Percentiles rank a stretch among this genome's conserved stretches.
Conservation (phyloP, 2,113 vertebrate genomes). For the Leptobrachium ailaonicum region DNA sequence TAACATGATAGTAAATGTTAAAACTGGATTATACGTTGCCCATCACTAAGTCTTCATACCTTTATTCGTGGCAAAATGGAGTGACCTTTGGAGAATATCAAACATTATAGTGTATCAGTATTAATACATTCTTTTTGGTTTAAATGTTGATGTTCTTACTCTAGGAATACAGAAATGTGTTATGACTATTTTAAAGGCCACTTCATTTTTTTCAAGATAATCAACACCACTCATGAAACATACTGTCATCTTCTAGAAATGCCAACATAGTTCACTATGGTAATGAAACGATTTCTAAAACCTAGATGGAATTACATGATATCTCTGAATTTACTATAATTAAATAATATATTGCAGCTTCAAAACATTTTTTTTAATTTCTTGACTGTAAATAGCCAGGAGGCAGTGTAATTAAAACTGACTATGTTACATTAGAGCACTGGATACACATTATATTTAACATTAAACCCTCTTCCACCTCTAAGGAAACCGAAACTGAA, state of each 20-base stretch:
- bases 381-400: too few species aligned
- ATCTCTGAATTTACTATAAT: neutral
- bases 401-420: too few species aligned
- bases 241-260: constrained; percentile 21
- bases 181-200: constrained; percentile 25
- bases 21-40: neutral
- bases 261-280: constrained; percentile 24
- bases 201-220: constrained; percentile 13
- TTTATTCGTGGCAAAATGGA: neutral
- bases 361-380: too few species aligned
- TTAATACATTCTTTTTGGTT: neutral
- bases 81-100: neutral
- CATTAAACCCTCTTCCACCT: too few species aligned
- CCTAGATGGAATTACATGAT: neutral
- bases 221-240: constrained; percentile 7
- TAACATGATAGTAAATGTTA: neutral
- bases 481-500: too few species aligned
- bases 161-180: constrained; percentile 10
- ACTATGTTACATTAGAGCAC: too few species aligned
- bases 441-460: too few species aligned
- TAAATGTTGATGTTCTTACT: constrained; percentile 13
- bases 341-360: neutral
- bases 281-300: constrained; percentile 17
- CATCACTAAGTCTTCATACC: neutral
- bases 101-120: neutral